phyloP scores from a whole-genome alignment of 2,888 invertebrate species.

The Iphiclides podalirius region DNA sequence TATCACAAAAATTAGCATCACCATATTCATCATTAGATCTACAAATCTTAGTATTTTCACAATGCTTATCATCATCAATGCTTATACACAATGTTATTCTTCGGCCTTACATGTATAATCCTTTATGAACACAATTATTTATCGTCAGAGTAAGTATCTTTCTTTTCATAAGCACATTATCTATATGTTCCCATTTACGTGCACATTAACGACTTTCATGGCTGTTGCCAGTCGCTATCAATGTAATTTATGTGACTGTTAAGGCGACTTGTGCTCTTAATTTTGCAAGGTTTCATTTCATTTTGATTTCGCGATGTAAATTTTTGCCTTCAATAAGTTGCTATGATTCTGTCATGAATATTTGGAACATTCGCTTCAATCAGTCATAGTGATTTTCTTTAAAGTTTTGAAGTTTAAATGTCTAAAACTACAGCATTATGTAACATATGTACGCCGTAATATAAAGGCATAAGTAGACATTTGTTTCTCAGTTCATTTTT shows the following conservation, averaged over 20 bases:
- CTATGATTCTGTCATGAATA: background rate
- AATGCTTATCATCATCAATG: no score
- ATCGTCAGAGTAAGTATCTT: conserved; percentile 38
- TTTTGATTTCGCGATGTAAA: conserved; percentile 12
- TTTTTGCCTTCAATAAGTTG: background rate
- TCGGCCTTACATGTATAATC: background rate
- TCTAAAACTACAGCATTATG: no score
- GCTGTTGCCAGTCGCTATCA: conserved; percentile 65
- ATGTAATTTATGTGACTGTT: conserved; percentile 69
- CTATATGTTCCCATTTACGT: conserved; percentile 43
- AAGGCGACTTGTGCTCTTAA: conserved; percentile 73
- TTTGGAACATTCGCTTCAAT: no score
- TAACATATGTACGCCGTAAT: no score
- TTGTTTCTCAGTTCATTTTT: no score
- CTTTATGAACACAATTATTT: conserved; percentile 19
- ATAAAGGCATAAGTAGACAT: no score
- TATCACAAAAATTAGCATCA: no score
- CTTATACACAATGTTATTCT: no score
- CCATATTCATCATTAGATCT: no score
- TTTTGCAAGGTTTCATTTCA: conserved; percentile 48
- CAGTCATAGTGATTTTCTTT: no score
- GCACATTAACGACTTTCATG: conserved; percentile 56
- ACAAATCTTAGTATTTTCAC: no score
- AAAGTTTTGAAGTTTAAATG: no score
- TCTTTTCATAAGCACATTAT: conserved; percentile 46